These are phyloP conservation scores for Athalia rosae DNA, from an alignment of 2,888 invertebrate genomes.

Conservation along the genomic window DNA sequence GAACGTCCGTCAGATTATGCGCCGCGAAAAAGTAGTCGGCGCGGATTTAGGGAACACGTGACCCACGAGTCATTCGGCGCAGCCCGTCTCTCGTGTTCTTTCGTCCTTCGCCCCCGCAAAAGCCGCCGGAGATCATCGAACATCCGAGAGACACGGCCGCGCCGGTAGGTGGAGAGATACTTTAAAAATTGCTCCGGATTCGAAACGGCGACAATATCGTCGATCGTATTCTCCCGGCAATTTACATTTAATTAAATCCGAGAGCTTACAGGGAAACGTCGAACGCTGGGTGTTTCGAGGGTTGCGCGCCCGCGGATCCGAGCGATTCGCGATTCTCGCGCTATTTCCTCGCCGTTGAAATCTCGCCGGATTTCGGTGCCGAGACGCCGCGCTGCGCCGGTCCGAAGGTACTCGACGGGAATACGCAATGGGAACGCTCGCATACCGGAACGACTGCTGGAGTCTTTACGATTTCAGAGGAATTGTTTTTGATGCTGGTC, in stretches of 20 bases:
- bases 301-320: slow-evolving; percentile 8
- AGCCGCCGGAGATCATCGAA: slow-evolving; percentile 27
- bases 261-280: slow-evolving; percentile 59
- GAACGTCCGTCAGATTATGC: no score
- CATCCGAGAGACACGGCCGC: slow-evolving; percentile 4
- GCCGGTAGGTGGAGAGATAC: slow-evolving; percentile 27
- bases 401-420: slow-evolving; percentile 21
- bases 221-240: slow-evolving; percentile 70
- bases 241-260: slow-evolving; percentile 73
- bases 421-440: slow-evolving; percentile 38
- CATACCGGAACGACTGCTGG: slow-evolving; percentile 44
- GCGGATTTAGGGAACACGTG: slow-evolving; percentile 42
- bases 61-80: slow-evolving; percentile 31
- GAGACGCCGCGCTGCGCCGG: slow-evolving; percentile 24
- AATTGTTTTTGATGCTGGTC: slow-evolving; percentile 45
- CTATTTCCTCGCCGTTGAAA: slow-evolving; percentile 35
- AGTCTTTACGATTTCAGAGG: slow-evolving; percentile 44
- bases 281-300: slow-evolving; percentile 10
- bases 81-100: neutral
- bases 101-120: neutral
- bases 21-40: no score
- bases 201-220: slow-evolving; percentile 42
- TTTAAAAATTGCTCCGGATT: slow-evolving; percentile 42
- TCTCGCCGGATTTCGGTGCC: slow-evolving; percentile 36
- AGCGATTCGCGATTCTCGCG: slow-evolving; percentile 19